A percentile compares a stretch with the other conserved stretches of the same genome.
These are phyloP conservation scores for Osedax fenrisi DNA, from an alignment of 2,888 invertebrate species.

Conservation along the genomic window DNA sequence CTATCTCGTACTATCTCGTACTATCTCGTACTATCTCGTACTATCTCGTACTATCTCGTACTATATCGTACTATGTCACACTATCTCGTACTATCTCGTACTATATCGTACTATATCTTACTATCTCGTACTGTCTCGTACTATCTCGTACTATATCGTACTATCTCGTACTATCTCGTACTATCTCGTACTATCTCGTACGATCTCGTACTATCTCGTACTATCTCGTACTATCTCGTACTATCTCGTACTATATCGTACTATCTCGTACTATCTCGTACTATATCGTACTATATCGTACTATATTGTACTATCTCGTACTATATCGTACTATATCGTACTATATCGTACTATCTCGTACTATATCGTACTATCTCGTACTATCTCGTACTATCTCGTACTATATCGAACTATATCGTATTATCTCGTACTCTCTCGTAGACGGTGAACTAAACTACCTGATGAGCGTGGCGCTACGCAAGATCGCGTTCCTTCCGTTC, in stretches of 20 bases:
- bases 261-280: neutral
- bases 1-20: too few relatives aligned
- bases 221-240: neutral
- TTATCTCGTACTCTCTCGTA: neutral
- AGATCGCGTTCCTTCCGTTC: too few relatives aligned
- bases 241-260: neutral
- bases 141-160: neutral
- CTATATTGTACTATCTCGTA: neutral
- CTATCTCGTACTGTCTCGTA: neutral
- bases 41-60: too few relatives aligned
- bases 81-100: neutral
- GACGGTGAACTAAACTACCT: too few relatives aligned
- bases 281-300: neutral
- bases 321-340: neutral
- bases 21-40: too few relatives aligned
- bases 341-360: neutral
- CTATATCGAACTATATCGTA: neutral
- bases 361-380: neutral
- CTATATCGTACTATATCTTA: neutral
- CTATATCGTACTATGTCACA: neutral
- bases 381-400: neutral
- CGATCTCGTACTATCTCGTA: neutral
- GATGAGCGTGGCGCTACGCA: too few relatives aligned
- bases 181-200: neutral
- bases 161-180: neutral